Base-by-base conservation (phyloP, 1,140 invertebrate species). In the Fopius arisanus region DNA sequence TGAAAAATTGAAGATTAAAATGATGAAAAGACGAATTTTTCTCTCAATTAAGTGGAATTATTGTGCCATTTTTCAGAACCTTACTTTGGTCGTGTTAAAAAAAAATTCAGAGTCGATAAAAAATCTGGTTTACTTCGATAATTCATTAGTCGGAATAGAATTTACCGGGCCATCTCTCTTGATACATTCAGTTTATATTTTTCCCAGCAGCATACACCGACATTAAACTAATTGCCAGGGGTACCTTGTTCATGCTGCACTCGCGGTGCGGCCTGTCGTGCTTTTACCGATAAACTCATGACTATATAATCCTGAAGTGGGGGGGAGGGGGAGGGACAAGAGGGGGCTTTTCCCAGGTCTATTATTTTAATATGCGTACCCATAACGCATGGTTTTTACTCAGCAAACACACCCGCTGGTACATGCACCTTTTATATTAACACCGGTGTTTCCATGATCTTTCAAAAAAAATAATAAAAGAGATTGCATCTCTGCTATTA, bases 321-420 rank as follows among this genome's bases (percentile, higher is more conserved):
- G 54, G 23, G 43, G 43, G 33, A 12, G 7, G 33, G 9, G 31
- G 31, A 33, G 31, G 31, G 9, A n/a, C n/a, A n/a, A n/a, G n/a
- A 12, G 33, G 23, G 10, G 23, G 54, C 23, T 59, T 59, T 59
- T 19, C 54, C 54, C 19, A 26, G 54, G 3, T 26, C 54, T 59
- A 59, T 59, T 59, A 59, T 59, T 59, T 59, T 59, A 59, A 59
- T 59, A 59, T 59, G 54, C 54, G 54, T 59, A 59, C 54, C 21
- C 54, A 59, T 59, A 59, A 59, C 54, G 54, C 54, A 59, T 59
- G 54, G 54, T 28, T 59, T 59, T 59, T 59, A 59, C 26, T 26
- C 10, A 21, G 54, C 23, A 28, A 59, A 59, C 54, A 59, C 54
- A 59, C 21, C 54, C 54, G 23, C 19, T 28, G 23, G 9, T 59